Conservation (phyloP, 2,113 vertebrate species). For the Apeltes quadracus region DNA sequence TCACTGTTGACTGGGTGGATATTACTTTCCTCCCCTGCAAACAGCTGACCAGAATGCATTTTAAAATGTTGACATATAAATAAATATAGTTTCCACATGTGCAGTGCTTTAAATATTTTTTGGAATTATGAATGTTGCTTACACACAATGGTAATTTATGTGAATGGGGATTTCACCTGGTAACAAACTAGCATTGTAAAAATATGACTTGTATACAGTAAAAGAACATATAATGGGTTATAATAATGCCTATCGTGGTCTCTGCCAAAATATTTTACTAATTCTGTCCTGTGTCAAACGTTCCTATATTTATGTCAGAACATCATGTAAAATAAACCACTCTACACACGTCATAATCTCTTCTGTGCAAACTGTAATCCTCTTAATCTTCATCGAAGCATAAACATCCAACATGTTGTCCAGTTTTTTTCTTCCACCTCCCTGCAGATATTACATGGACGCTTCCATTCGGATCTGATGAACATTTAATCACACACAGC, state of each 20-base stretch:
- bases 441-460: slow-evolving; percentile 41
- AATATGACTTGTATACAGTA: neutral
- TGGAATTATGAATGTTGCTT: neutral
- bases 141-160: neutral
- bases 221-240: neutral
- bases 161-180: neutral
- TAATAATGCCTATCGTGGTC: neutral
- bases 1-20: slow-evolving; percentile 53
- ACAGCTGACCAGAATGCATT: slow-evolving; percentile 56
- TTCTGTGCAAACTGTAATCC: slow-evolving; percentile 49
- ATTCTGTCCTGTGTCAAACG: neutral
- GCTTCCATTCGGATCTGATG: slow-evolving; percentile 53
- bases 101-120: slow-evolving; percentile 12
- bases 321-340: slow-evolving; percentile 22
- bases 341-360: slow-evolving; percentile 42
- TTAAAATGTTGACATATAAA: slow-evolving; percentile 34
- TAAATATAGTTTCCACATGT: neutral
- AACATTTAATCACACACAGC: slow-evolving; percentile 55
- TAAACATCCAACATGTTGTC: slow-evolving; percentile 44
- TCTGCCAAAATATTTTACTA: neutral
- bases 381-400: slow-evolving; percentile 53
- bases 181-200: neutral
- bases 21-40: slow-evolving; percentile 36
- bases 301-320: slow-evolving; percentile 26
- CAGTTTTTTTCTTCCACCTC: slow-evolving; percentile 38